These are phyloP conservation scores for Galerucella pusilla DNA, from an alignment of 2,888 invertebrate species.

Conservation along the genomic window DNA sequence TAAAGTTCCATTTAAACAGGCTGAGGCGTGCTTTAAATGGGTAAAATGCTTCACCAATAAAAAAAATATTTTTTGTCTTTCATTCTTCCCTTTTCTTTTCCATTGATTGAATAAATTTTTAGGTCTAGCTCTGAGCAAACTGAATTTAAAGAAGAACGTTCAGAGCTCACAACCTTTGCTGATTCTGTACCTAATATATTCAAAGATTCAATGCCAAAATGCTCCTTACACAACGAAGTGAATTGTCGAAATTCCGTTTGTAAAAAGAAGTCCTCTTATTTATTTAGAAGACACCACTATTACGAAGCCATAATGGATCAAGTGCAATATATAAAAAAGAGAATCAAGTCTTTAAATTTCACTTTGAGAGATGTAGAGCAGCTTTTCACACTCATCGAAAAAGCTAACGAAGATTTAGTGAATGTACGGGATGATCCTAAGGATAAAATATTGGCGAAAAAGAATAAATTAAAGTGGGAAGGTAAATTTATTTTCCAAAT, in stretches of 20 bases:
- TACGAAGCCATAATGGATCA: conserved; percentile 15
- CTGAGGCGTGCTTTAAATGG: no score
- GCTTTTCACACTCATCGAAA: background rate
- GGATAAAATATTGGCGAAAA: background rate
- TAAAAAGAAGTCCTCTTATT: background rate
- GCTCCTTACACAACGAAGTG: background rate
- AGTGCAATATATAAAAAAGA: conserved; percentile 12
- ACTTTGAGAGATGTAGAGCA: conserved; percentile 8
- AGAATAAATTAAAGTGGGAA: conserved; percentile 4
- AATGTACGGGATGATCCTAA: background rate
- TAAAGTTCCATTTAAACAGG: no score
- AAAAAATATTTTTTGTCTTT: no score
- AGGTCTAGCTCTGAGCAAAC: background rate
- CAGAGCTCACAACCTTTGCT: background rate
- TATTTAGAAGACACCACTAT: background rate
- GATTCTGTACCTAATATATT: background rate
- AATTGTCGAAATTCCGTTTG: conserved; percentile 1
- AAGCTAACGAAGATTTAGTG: conserved; percentile 5
- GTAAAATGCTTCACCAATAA: no score
- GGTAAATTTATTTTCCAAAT: background rate
- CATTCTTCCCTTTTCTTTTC: no score
- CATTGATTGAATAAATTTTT: background rate
- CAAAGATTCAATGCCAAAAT: background rate
- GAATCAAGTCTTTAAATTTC: conserved; percentile 3
- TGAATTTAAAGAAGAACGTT: background rate